A percentile compares a stretch with the other conserved stretches of the same genome.
Evolutionary conservation across 2,888 invertebrate species (phyloP).

Genomic region (Osmoderma eremita): DNA sequence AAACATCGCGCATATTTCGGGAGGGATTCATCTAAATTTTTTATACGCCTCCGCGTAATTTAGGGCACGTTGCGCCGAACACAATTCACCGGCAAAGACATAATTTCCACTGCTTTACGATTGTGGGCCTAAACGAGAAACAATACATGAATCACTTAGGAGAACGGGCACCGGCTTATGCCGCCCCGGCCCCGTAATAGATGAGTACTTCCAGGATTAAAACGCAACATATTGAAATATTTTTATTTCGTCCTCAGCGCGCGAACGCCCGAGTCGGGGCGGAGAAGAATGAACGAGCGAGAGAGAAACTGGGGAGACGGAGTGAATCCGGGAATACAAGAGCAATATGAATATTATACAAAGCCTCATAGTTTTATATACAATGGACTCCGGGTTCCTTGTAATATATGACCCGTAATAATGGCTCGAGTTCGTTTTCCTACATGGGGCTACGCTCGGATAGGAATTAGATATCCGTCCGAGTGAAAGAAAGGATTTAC

Average conservation of each 20-base stretch:
- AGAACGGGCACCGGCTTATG: conserved; percentile 48
- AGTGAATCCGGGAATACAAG: conserved; percentile 37
- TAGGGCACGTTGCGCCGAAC: conserved; percentile 45
- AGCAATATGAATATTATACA: conserved; percentile 57
- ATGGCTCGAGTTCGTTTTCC: conserved; percentile 49
- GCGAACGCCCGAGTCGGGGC: conserved; percentile 1
- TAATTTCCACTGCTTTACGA: conserved; percentile 63
- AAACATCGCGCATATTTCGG: conserved; percentile 44
- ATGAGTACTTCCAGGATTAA: conserved; percentile 65
- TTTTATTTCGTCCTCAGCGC: conserved; percentile 57
- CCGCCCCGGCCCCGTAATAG: conserved; percentile 56
- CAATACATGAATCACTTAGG: conserved; percentile 64
- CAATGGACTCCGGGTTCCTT: conserved; percentile 51
- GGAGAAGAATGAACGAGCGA: not conserved
- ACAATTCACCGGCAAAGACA: conserved; percentile 58
- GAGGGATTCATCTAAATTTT: conserved; percentile 48
- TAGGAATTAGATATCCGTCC: conserved; percentile 46
- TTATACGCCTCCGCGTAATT: conserved; percentile 49
- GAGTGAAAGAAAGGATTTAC: conserved; percentile 42
- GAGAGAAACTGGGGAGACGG: conserved; percentile 21
- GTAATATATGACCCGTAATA: conserved; percentile 54
- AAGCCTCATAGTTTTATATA: conserved; percentile 56
- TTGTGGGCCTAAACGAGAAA: conserved; percentile 62
- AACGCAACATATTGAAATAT: conserved; percentile 64
- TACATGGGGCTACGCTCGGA: conserved; percentile 34